Conservation (phyloP, 2,888 invertebrate species). For the Camponotus fellah region DNA sequence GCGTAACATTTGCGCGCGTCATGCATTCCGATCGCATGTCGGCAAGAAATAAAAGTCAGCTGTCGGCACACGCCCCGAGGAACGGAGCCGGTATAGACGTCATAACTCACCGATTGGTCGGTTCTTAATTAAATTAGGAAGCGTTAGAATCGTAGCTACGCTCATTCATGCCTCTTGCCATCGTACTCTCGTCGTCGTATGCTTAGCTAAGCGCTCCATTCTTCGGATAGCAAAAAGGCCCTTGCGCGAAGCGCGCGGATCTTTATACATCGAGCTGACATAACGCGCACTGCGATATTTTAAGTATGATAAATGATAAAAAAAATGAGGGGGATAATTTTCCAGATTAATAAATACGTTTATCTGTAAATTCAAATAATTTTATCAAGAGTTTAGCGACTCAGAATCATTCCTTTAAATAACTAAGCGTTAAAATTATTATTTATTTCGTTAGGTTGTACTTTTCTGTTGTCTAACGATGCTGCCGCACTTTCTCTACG, state of each 20-base stretch:
- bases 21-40: constrained; percentile 31
- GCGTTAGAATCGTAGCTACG: constrained; percentile 80
- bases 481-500: constrained; percentile 90
- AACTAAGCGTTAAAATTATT: not conserved
- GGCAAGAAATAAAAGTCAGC: constrained; percentile 65
- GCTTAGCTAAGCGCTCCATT: constrained; percentile 78
- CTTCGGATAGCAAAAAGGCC: constrained; percentile 76
- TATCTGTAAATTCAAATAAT: not conserved
- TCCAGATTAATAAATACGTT: not conserved
- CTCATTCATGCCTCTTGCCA: constrained; percentile 81
- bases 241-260: constrained; percentile 62
- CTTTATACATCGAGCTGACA: constrained; percentile 40
- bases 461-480: constrained; percentile 90
- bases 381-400: not conserved
- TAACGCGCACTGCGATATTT: constrained; percentile 11
- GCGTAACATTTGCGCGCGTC: constrained; percentile 27
- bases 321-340: not conserved
- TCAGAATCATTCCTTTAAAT: not conserved
- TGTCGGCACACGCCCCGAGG: constrained; percentile 68
- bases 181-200: constrained; percentile 76
- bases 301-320: not conserved
- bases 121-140: constrained; percentile 82
- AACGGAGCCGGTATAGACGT: constrained; percentile 68
- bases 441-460: constrained; percentile 84
- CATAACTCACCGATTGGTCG: constrained; percentile 74